Percentiles rank a stretch among this genome's conserved stretches.
Evolutionary conservation across 1,140 invertebrate species (phyloP).

Genomic region (Phthorimaea operculella): DNA sequence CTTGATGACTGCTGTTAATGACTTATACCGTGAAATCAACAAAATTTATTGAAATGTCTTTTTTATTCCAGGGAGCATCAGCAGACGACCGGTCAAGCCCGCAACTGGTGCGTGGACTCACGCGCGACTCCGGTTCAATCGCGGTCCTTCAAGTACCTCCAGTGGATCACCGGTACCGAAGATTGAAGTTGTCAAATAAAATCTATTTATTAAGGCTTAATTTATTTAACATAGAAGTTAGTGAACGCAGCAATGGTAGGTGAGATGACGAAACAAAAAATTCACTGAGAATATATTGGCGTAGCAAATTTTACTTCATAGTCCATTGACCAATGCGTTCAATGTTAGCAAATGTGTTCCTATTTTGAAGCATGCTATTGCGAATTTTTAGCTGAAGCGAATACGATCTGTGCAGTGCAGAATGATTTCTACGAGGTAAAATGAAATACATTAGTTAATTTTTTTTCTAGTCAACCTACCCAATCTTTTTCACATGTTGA

Average conservation of each 20-base stretch:
- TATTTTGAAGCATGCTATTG: background rate
- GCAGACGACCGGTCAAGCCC: constrained; percentile 42
- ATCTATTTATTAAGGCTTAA: constrained; percentile 14
- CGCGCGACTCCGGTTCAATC: constrained; percentile 59
- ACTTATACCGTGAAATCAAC: too few species aligned
- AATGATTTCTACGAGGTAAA: background rate
- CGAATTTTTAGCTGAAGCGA: constrained; percentile 1
- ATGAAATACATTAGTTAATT: background rate
- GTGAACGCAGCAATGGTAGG: constrained; percentile 4
- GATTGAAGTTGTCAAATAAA: constrained; percentile 27
- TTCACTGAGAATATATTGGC: too few species aligned
- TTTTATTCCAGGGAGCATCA: constrained; percentile 58
- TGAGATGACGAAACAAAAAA: background rate
- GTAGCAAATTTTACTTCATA: too few species aligned
- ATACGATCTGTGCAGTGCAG: background rate
- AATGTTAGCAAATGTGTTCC: background rate
- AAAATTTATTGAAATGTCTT: too few species aligned
- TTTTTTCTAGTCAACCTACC: background rate
- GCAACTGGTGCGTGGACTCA: constrained; percentile 30
- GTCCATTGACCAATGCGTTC: background rate
- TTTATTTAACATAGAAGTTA: constrained; percentile 11
- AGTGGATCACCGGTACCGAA: constrained; percentile 65
- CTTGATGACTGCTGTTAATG: too few species aligned
- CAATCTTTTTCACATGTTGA: background rate
- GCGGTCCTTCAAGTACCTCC: constrained; percentile 65